Percentiles rank a stretch among this genome's conserved stretches.
phyloP scores from a whole-genome alignment of 1,140 invertebrate genomes.

The Acromyrmex heyeri region DNA sequence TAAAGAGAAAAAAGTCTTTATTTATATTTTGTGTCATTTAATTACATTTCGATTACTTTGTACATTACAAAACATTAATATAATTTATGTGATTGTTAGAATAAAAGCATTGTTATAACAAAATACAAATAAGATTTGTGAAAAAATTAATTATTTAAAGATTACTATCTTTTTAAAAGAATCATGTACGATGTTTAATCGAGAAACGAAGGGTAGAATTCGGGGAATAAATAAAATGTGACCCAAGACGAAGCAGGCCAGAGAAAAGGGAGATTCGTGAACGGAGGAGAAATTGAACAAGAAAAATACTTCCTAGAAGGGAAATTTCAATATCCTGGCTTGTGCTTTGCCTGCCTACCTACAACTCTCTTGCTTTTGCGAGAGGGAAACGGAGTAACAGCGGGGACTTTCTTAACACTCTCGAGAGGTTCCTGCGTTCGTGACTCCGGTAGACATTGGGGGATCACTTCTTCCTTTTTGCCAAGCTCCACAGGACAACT shows the following conservation, averaged over 20 bases:
- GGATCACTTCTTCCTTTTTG: constrained; percentile 73
- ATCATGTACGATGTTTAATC: constrained; percentile 32
- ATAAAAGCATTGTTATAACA: not conserved
- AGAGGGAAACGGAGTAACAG: constrained; percentile 29
- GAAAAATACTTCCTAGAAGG: constrained; percentile 75
- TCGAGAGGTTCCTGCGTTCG: constrained; percentile 75
- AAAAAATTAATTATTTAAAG: constrained; percentile 3
- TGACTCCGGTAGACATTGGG: constrained; percentile 75
- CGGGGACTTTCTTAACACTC: constrained; percentile 70
- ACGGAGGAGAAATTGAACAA: constrained; percentile 68
- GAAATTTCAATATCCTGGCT: constrained; percentile 78
- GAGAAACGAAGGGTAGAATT: not conserved
- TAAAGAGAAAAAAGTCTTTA: not conserved
- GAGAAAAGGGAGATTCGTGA: constrained; percentile 9
- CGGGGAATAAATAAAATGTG: constrained; percentile 26
- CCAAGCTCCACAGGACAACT: constrained; percentile 39
- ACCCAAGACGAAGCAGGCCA: constrained; percentile 15
- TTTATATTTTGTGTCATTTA: constrained; percentile 1
- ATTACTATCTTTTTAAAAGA: constrained; percentile 21
- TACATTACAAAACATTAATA: not conserved
- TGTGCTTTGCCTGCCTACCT: constrained; percentile 65
- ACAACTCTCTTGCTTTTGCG: constrained; percentile 49
- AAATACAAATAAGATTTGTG: not conserved
- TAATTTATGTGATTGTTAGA: too few species aligned
- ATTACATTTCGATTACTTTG: constrained; percentile 17